Base-by-base conservation (phyloP, 2,113 vertebrate genomes). In the Lophochroa leadbeateri region DNA sequence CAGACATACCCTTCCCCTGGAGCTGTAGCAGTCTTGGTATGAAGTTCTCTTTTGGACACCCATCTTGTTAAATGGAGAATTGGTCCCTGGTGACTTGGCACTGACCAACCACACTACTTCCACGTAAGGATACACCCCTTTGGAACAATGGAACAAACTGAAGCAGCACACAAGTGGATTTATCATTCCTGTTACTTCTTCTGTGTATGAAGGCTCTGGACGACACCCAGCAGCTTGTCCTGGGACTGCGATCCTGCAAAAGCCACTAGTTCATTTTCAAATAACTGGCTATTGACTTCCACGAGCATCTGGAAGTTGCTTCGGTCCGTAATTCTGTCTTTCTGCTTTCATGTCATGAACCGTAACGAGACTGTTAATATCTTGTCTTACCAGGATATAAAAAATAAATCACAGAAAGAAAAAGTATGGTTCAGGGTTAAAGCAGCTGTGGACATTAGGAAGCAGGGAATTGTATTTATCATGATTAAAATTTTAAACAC, bases 51-150 rank as follows among this genome's bases (percentile, higher is more conserved):
- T 97, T 95, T 97, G 97, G 97, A 96, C 91, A 96, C 93, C 82
- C 82, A 37, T 89, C 94, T 90, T 94, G 92, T 91, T 80, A 91
- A 96, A 92, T 4, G 95, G 67, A 97, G 97, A 97, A 97, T 98
- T 98, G 98, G 98, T 98, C 98, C 98, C 98, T 72, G 89, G 94
- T 97, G 96, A 96, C 97, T 97, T 92, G 97, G 96, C 97, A 94
- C 93, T 95, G 97, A 89, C 95, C 94, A 71, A 88, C 58, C 68
- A 68, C 67, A 81, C 93, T 71, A 78, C 93, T 94, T 92, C 68
- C n/a, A 35, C 13, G 0, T 10, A 74, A 27, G 7, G 94, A 95
- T 27, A 76, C 90, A 78, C 71, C 88, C 92, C 92, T 91, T 79
- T 0, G 60, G 90, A 90, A 90, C 63, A 50, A 77, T 1, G 20